A percentile compares a stretch with the other conserved stretches of the same genome.
phyloP scores from a whole-genome alignment of 1,140 invertebrate genomes.

The Caenorhabditis remanei region DNA sequence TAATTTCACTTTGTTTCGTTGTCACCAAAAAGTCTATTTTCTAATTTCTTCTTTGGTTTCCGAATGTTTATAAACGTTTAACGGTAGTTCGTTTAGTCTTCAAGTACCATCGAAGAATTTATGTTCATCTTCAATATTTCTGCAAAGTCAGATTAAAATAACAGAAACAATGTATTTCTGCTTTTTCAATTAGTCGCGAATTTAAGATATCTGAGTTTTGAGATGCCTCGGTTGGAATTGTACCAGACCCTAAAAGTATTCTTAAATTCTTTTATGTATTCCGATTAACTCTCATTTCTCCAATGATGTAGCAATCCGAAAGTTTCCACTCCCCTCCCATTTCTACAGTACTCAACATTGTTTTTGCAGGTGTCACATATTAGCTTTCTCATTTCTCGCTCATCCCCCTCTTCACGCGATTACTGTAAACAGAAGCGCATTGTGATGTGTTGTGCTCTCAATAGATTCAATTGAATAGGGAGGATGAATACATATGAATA shows the following conservation, averaged over 20 bases:
- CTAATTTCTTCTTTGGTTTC: too few relatives aligned
- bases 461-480: neutral
- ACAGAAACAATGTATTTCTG: too few relatives aligned
- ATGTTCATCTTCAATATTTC: too few relatives aligned
- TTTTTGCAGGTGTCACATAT: slow-evolving; percentile 36
- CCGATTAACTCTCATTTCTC: neutral
- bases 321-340: neutral
- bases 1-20: too few relatives aligned
- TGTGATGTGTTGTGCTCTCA: slow-evolving; percentile 49
- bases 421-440: slow-evolving; percentile 46
- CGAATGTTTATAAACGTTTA: too few relatives aligned
- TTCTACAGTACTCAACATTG: slow-evolving; percentile 26
- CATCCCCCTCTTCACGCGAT: slow-evolving; percentile 19
- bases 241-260: too few relatives aligned
- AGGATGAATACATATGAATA: neutral
- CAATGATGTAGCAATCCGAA: neutral
- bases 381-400: neutral
- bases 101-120: too few relatives aligned
- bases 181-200: too few relatives aligned
- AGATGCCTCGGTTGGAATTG: neutral
- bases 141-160: too few relatives aligned
- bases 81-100: too few relatives aligned
- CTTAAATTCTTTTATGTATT: too few relatives aligned
- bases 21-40: too few relatives aligned
- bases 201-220: neutral